These are phyloP conservation scores for Equus przewalskii DNA, from an alignment of 2,113 vertebrate genomes.

Conservation along the genomic window DNA sequence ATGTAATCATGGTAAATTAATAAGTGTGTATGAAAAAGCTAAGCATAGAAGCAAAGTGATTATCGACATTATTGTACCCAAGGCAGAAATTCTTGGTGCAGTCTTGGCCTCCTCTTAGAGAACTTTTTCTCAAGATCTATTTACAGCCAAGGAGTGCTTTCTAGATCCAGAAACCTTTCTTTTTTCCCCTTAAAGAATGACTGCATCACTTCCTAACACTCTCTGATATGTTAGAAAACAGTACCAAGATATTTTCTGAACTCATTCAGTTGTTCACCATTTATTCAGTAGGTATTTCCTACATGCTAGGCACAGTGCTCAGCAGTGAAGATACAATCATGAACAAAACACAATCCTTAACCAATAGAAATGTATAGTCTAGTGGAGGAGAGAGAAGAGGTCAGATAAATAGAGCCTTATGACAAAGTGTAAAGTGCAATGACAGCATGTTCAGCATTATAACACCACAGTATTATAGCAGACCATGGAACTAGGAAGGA, in stretches of 20 bases:
- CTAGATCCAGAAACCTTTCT: background rate
- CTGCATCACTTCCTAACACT: constrained; percentile 62
- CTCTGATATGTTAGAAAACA: background rate
- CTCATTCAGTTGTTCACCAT: background rate
- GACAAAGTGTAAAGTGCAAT: background rate
- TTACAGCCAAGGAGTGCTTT: constrained; percentile 42
- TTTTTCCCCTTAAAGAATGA: constrained; percentile 28
- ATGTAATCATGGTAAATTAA: constrained; percentile 35
- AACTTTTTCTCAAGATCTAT: constrained; percentile 69
- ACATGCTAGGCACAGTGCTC: background rate
- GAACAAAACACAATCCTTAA: background rate
- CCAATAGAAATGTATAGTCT: background rate
- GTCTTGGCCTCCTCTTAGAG: constrained; percentile 37
- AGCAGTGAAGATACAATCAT: background rate
- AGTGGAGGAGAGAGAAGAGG: background rate
- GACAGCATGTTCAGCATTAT: background rate
- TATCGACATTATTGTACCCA: constrained; percentile 41
- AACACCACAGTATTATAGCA: background rate
- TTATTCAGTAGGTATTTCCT: background rate
- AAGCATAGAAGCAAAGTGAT: background rate
- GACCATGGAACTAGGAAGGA: background rate
- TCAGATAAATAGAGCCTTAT: background rate
- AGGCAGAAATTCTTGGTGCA: constrained; percentile 67
- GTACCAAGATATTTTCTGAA: background rate
- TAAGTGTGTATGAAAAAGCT: background rate